phyloP scores from a whole-genome alignment of 2,888 invertebrate species.

The Hedya salicella region DNA sequence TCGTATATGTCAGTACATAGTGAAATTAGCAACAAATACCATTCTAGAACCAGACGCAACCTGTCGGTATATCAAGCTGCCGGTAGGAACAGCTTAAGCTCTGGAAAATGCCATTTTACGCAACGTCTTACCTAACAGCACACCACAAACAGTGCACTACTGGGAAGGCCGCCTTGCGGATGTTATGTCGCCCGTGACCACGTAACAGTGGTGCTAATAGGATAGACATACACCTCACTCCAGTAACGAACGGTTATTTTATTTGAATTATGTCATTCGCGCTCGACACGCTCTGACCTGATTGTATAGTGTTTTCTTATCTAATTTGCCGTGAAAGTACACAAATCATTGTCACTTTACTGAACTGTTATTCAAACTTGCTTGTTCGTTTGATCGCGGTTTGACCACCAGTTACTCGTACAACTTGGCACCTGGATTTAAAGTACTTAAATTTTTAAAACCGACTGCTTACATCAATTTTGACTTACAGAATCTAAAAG shows the following conservation, averaged over 20 bases:
- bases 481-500: no score
- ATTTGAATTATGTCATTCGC: conserved; percentile 14
- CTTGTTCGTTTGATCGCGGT: no score
- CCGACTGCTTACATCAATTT: no score
- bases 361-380: background rate
- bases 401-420: no score
- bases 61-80: no score
- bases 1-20: no score
- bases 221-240: conserved; percentile 20
- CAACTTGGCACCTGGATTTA: no score
- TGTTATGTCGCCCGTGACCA: conserved; percentile 47
- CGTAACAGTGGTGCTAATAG: conserved; percentile 18
- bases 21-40: no score
- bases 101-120: conserved; percentile 28
- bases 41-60: no score
- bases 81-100: conserved; percentile 14
- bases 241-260: conserved; percentile 2
- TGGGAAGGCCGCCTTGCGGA: conserved; percentile 42
- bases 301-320: conserved; percentile 4
- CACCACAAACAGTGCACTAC: conserved; percentile 44
- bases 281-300: background rate
- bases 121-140: conserved; percentile 41
- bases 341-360: background rate
- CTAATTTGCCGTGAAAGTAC: conserved; percentile 4
- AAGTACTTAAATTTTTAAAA: no score